Conservation (phyloP, 2,113 vertebrate genomes). For the Megaleporinus macrocephalus region DNA sequence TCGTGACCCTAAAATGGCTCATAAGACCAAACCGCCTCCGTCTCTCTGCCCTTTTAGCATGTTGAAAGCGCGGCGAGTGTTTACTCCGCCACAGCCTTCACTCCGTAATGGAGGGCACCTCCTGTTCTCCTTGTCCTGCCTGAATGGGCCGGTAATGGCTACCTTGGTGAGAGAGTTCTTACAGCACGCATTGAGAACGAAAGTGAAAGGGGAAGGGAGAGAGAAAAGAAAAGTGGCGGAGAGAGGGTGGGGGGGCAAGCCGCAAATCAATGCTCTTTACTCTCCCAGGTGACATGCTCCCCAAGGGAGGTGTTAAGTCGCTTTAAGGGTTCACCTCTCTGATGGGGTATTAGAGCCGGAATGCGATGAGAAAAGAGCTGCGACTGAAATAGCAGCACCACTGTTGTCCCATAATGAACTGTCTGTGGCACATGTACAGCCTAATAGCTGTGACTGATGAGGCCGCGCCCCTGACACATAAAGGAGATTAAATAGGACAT, state of each 20-base stretch:
- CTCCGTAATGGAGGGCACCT: constrained; percentile 40
- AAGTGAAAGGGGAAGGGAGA: not conserved
- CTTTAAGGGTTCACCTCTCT: constrained; percentile 59
- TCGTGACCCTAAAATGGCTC: constrained; percentile 13
- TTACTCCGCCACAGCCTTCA: constrained; percentile 9
- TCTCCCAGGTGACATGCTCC: constrained; percentile 53
- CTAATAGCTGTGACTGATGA: constrained; percentile 19
- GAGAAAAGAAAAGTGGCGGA: constrained; percentile 7
- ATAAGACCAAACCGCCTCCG: not conserved
- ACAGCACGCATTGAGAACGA: not conserved
- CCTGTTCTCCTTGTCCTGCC: constrained; percentile 8
- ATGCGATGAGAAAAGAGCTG: constrained; percentile 29
- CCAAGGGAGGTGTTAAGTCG: constrained; percentile 53
- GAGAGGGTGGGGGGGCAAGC: not conserved
- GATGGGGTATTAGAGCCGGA: constrained; percentile 44
- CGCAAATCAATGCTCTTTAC: constrained; percentile 66
- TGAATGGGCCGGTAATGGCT: constrained; percentile 39
- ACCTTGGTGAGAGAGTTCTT: constrained; percentile 20
- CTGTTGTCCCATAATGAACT: constrained; percentile 46
- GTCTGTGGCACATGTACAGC: constrained; percentile 39
- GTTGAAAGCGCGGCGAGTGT: constrained; percentile 38
- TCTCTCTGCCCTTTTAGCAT: constrained; percentile 23
- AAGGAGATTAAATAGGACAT: constrained; percentile 33
- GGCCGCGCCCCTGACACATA: constrained; percentile 5
- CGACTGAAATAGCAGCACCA: constrained; percentile 24